A percentile compares a stretch with the other conserved stretches of the same genome.
phyloP scores from a whole-genome alignment of 2,888 invertebrate genomes.

The Tortrix viridana region DNA sequence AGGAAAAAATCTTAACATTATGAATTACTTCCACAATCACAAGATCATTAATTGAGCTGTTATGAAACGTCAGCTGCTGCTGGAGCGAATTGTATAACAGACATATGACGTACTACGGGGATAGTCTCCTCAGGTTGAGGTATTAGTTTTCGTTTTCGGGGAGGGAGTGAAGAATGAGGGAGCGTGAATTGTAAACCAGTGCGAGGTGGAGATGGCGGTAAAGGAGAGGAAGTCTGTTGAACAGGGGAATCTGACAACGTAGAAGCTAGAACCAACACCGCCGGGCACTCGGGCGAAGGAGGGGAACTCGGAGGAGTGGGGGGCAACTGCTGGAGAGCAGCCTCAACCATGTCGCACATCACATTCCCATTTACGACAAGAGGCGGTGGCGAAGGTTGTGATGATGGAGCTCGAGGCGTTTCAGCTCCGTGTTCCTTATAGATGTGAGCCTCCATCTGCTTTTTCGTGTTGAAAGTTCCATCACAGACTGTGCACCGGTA shows the following conservation, averaged over 20 bases:
- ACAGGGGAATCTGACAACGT: constrained; percentile 57
- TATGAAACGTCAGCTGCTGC: constrained; percentile 81
- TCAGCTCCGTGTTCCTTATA: constrained; percentile 83
- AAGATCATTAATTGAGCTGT: constrained; percentile 33
- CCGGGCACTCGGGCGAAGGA: constrained; percentile 74
- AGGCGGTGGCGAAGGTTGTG: constrained; percentile 60
- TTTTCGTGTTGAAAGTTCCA: constrained; percentile 95
- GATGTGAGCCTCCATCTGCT: constrained; percentile 95
- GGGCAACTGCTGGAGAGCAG: constrained; percentile 79
- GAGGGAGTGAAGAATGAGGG: constrained; percentile 86
- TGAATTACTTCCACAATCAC: constrained; percentile 7
- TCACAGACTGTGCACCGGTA: constrained; percentile 97
- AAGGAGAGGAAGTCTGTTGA: constrained; percentile 79
- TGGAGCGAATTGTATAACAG: constrained; percentile 94
- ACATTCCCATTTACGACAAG: constrained; percentile 64
- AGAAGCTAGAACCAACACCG: constrained; percentile 59
- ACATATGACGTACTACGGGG: constrained; percentile 80
- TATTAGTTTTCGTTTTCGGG: constrained; percentile 92
- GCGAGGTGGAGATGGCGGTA: constrained; percentile 78
- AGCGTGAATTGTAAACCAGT: constrained; percentile 60
- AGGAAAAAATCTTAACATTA: constrained; percentile 12
- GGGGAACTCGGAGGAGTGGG: constrained; percentile 85
- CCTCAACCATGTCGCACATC: constrained; percentile 76
- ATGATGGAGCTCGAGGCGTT: constrained; percentile 63
- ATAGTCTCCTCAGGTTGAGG: constrained; percentile 83